Evolutionary conservation across 2,888 invertebrate species (phyloP).

Genomic region (Drosophila mercatorum): DNA sequence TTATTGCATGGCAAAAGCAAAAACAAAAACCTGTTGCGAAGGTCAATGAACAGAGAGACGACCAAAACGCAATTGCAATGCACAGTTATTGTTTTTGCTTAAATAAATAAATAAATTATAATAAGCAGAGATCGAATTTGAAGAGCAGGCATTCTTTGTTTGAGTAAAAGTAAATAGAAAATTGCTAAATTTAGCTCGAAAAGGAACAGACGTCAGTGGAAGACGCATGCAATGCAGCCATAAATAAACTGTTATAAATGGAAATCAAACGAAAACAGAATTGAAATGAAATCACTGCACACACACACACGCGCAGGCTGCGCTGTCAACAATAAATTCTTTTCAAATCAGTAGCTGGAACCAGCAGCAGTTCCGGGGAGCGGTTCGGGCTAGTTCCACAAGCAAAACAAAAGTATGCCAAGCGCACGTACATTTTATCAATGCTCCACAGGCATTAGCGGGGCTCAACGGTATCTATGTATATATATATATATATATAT

Average conservation of each 20-base stretch:
- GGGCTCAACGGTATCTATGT: conserved; percentile 21
- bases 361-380: background rate
- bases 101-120: no score
- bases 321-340: conserved; percentile 63
- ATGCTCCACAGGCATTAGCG: conserved; percentile 45
- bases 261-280: conserved; percentile 32
- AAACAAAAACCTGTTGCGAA: conserved; percentile 65
- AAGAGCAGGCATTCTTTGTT: no score
- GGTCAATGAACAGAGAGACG: conserved; percentile 65
- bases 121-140: no score
- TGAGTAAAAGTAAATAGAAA: background rate
- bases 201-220: conserved; percentile 42
- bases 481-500: conserved; percentile 7
- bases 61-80: conserved; percentile 29
- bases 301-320: conserved; percentile 11
- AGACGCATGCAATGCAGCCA: conserved; percentile 36
- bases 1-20: conserved; percentile 5
- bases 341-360: conserved; percentile 41
- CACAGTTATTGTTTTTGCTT: conserved; percentile 5
- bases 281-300: conserved; percentile 31
- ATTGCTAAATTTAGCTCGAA: conserved; percentile 42
- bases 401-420: conserved; percentile 27
- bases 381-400: background rate
- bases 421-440: conserved; percentile 64
- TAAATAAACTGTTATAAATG: conserved; percentile 62